These are phyloP conservation scores for Tetheella fluctuosa DNA, from an alignment of 2,888 invertebrate species.

Conservation along the genomic window DNA sequence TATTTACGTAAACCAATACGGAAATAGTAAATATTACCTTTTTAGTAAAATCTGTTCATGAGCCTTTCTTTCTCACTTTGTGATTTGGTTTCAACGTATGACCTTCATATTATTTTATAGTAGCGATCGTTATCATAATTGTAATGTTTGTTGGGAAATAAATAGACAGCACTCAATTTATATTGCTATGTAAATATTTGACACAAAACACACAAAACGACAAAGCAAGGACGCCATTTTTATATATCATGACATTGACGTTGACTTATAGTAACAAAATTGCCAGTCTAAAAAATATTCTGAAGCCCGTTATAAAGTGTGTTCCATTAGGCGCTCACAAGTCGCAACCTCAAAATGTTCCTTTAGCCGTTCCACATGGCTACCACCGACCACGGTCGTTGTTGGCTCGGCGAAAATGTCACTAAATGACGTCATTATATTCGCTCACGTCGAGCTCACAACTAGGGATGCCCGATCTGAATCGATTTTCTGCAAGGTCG, in stretches of 20 bases:
- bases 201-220: slow-evolving; percentile 41
- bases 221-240: slow-evolving; percentile 48
- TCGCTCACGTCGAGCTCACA: too few relatives aligned
- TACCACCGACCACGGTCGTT: too few relatives aligned
- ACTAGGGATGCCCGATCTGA: too few relatives aligned
- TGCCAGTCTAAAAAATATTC: background rate
- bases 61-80: slow-evolving; percentile 33
- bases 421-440: too few relatives aligned
- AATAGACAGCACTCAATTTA: slow-evolving; percentile 22
- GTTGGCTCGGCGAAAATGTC: too few relatives aligned
- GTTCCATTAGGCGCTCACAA: too few relatives aligned
- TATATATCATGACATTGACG: slow-evolving; percentile 32
- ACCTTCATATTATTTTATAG: slow-evolving; percentile 38
- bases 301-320: background rate
- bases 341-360: too few relatives aligned
- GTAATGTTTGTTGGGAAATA: slow-evolving; percentile 30
- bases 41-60: slow-evolving; percentile 19
- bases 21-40: slow-evolving; percentile 21
- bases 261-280: slow-evolving; percentile 9
- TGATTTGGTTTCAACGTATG: slow-evolving; percentile 25
- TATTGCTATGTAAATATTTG: slow-evolving; percentile 36
- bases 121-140: slow-evolving; percentile 22
- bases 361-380: too few relatives aligned
- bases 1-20: slow-evolving; percentile 19
- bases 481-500: too few relatives aligned